Evolutionary conservation across 2,888 invertebrate species (phyloP).

Genomic region (Trichopoda pennipes): DNA sequence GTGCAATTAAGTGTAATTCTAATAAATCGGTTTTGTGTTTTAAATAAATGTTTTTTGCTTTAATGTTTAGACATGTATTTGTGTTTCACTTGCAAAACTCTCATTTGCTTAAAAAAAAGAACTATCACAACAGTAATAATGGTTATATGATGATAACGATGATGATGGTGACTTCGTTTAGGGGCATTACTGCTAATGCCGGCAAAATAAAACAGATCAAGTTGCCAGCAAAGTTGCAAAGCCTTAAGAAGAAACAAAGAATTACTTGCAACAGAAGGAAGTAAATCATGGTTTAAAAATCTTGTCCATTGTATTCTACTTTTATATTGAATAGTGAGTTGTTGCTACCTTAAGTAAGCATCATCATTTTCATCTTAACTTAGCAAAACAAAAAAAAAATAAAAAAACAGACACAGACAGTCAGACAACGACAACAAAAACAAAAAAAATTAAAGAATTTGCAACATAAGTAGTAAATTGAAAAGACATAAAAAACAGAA

Average conservation of each 20-base stretch:
- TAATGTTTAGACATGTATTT: not conserved
- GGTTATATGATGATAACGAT: constrained; percentile 7
- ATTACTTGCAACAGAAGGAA: constrained; percentile 33
- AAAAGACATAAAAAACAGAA: constrained; percentile 45
- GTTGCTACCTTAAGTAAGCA: constrained; percentile 33
- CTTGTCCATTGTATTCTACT: constrained; percentile 27
- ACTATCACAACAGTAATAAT: constrained; percentile 26
- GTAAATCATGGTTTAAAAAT: constrained; percentile 33
- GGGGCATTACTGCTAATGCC: constrained; percentile 30
- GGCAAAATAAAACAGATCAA: constrained; percentile 49
- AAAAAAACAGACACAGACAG: constrained; percentile 25
- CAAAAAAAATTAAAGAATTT: constrained; percentile 13
- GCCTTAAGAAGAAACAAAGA: not conserved
- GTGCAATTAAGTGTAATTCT: too few relatives aligned
- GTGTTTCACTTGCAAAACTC: constrained; percentile 8
- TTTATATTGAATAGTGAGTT: constrained; percentile 2
- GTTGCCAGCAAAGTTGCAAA: constrained; percentile 23
- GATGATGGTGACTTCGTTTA: constrained; percentile 19
- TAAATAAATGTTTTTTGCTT: not conserved
- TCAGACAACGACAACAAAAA: constrained; percentile 35
- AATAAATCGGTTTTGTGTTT: not conserved
- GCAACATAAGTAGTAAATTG: constrained; percentile 46
- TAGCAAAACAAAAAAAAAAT: constrained; percentile 28
- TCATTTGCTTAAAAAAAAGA: constrained; percentile 5
- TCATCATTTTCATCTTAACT: constrained; percentile 32